Base-by-base conservation (phyloP, 2,888 invertebrate genomes). In the Leptinotarsa rubiginosa region DNA sequence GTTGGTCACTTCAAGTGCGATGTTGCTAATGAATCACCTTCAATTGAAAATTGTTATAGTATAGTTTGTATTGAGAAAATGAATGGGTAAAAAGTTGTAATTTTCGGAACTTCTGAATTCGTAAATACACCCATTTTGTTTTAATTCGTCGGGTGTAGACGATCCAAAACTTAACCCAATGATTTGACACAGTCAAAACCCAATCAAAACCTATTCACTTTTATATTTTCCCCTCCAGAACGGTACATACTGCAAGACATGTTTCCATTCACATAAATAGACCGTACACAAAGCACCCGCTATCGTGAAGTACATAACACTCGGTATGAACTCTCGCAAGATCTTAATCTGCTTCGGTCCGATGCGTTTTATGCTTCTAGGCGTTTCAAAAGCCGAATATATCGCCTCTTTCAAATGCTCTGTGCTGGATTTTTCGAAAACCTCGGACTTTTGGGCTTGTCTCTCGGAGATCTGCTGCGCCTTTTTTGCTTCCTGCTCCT, bases 241-340 rank as follows among this genome's bases (percentile, higher is more conserved):
- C 22, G 96, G 96, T 78, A 96, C 87, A 86, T 93, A 92, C 81
- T 92, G 90, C 67, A 93, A 89, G 78, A 96, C 88, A 69, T 91
- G 84, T 87, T 92, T 93, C 96, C 96, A 96, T 85, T 96, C 96
- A 0, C 95, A 94, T 81, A 93, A 90, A 86, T 94, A 96, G 1
- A 70, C 25, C 0, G 72, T 74, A 52, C 72, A 77, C 52, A 77
- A 54, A 59, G 65, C n/a, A 4, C 70, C 71, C 3, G 72, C 69
- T 20, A 66, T 15, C 15, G 69, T 59, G 18, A 56, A 69, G 47
- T 31, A 31, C 69, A 69, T 3, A 18, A 69, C n/a, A 47, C 69
- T 56, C 16, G 56, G 69, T 22, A 69, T 13, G 15, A 56, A 69
- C 4, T 22, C 18, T 47, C 47, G 52, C 22, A 41, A 20, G 12